Base-by-base conservation (phyloP, 2,888 invertebrate species). In the Adineta ricciae region DNA sequence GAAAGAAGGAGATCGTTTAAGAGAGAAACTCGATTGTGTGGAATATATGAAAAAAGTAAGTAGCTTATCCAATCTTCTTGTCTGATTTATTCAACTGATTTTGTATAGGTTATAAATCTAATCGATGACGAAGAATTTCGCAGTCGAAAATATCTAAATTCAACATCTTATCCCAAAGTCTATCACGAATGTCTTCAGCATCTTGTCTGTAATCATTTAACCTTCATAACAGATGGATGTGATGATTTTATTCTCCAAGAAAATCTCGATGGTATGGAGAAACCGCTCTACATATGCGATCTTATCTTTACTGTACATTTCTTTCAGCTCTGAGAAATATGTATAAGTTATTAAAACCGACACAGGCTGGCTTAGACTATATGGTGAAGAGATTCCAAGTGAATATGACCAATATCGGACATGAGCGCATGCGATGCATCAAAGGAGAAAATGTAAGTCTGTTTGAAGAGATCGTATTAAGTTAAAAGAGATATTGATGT, bases 341-440 rank as follows among this genome's bases (percentile, higher is more conserved):
- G 94, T 97, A 97, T 91, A 93, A 93, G 86, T 92, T 98, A 87
- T 92, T 98, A 84, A 94, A 94, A 88, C 95, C 96, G 78, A 93
- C 97, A 87, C 93, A 93, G 46, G 93, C 93, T 87, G 96, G 95
- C 88, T 92, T 94, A 88, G 92, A 91, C 84, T 92, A 93, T 83
- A 91, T 95, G 86, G 92, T 94, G 27, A 91, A 92, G 73, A 92
- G 92, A 87, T 93, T 92, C 72, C 91, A 94, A 87, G 93, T 93
- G 87, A 94, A 95, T 89, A 94, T 95, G 86, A 94, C 93, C 87
- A 91, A 92, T 84, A 92, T 93, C 88, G 94, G 94, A 21, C 88
- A 93, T 85, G 93, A 94, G 90, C 93, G 94, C 1, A 89, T 92
- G 52, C 88, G 88, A 82, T 88, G 93, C 86, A 91, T 95, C n/a